Evolutionary conservation across 2,797 vertebrate genomes (phyloP).

Genomic region (Thalassophryne amazonica): DNA sequence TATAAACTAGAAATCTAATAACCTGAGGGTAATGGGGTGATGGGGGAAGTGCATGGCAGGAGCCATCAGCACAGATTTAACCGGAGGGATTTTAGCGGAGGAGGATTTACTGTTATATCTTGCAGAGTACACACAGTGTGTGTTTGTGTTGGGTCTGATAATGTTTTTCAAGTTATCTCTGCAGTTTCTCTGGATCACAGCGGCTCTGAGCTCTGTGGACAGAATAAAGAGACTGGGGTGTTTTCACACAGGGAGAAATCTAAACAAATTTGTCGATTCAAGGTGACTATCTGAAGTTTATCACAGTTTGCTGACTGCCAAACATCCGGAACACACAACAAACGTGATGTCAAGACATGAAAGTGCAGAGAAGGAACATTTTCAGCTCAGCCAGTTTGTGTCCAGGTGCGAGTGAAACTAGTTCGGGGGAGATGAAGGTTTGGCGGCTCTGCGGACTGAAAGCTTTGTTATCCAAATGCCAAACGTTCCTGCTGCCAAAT

Average conservation of each 20-base stretch:
- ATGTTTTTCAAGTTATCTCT: slow-evolving; percentile 9
- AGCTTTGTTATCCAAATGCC: slow-evolving; percentile 68
- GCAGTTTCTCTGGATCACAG: no score
- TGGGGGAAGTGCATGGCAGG: no score
- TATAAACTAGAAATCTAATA: no score
- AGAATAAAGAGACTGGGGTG: slow-evolving; percentile 2
- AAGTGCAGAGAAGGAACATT: slow-evolving; percentile 28
- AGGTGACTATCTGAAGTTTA: slow-evolving; percentile 41
- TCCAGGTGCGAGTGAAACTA: slow-evolving; percentile 31
- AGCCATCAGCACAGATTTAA: no score
- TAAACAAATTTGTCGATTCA: slow-evolving; percentile 37
- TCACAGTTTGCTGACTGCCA: slow-evolving; percentile 22
- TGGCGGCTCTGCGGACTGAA: slow-evolving; percentile 48
- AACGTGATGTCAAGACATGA: slow-evolving; percentile 14
- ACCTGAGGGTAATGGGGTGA: no score
- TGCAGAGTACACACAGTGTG: no score
- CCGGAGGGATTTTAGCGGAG: no score
- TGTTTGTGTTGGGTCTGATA: background rate
- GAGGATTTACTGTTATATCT: no score
- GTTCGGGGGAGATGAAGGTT: slow-evolving; percentile 33
- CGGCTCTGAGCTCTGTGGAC: slow-evolving; percentile 1
- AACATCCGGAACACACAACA: slow-evolving; percentile 1
- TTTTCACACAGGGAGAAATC: slow-evolving; percentile 3
- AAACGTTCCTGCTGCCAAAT: slow-evolving; percentile 53
- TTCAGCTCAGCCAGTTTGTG: slow-evolving; percentile 38